Base-by-base conservation (phyloP, 2,888 invertebrate species). In the Scelioninae gen. 1 region DNA sequence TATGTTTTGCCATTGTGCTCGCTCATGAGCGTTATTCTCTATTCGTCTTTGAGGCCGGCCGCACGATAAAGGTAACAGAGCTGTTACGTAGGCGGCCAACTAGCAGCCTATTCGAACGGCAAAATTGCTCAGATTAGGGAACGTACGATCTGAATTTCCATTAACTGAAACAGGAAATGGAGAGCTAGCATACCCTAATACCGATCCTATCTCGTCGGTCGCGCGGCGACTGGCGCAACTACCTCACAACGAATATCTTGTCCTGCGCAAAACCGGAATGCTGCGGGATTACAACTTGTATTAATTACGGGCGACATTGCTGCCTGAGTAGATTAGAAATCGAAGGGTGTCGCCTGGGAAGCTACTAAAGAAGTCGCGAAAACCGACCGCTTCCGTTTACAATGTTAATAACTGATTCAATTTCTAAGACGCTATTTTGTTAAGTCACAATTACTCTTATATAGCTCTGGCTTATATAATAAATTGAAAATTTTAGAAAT, bases 301-400 rank as follows among this genome's bases (percentile, higher is more conserved):
- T 92, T 92, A 92, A 92, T 92, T 92, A 92, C 90, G 89, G 86
- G 87, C 89, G 91, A 92, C 92, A 91, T 92, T 88, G 90, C 88
- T 86, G 87, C 88, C 85, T 88, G 85, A 82, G 76, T 85, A 91
- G 91, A 92, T 92, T 91, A 91, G 91, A 91, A 92, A 92, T 92
- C 92, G 90, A 91, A 90, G 88, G 85, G 82, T 84, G 83, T 74
- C 85, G 82, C 76, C 82, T 81, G 79, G 62, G 79, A 58, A 66
- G 65, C 68, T 56, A 34, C 45, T 63, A 62, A 84, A 80, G 68
- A 84, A 84, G 75, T 86, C 83, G 79, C 82, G 78, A 75, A 81
- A 63, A 68, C 60, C 47, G 32, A 34, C 23, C 47, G 58, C 40
- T 72, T 13, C 60, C 45, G 29, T 6, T 40, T 55, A 65, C 43